Percentiles rank a stretch among this genome's conserved stretches.
Conservation (phyloP, 2,113 vertebrate genomes). For the Lipophrys pholis region DNA sequence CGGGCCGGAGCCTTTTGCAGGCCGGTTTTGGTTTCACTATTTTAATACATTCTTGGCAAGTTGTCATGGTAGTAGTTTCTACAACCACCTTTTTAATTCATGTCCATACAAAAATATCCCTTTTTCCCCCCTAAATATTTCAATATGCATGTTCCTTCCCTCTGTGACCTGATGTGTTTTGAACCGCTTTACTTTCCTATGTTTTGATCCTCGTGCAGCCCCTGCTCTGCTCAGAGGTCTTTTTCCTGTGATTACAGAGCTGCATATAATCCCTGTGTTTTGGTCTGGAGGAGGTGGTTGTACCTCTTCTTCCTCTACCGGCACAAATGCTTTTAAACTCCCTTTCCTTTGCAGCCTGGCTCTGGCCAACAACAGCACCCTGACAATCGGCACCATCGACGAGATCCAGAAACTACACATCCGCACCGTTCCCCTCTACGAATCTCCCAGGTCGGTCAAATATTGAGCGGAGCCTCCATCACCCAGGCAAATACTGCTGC, state of each 20-base stretch:
- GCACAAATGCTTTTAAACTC: neutral
- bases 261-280: neutral
- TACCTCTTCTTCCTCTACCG: neutral
- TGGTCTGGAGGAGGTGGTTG: neutral
- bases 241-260: conserved; percentile 12
- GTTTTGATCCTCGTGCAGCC: conserved; percentile 18
- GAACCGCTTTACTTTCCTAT: neutral
- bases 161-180: too few species aligned
- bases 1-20: too few species aligned
- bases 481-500: conserved; percentile 14
- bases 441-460: conserved; percentile 92
- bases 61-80: too few species aligned
- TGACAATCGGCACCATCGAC: conserved; percentile 97
- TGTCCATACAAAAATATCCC: too few species aligned
- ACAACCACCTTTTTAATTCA: too few species aligned
- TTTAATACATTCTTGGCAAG: too few species aligned
- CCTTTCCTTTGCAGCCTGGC: conserved; percentile 84
- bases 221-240: neutral
- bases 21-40: too few species aligned
- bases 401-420: conserved; percentile 99
- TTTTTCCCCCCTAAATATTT: too few species aligned
- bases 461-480: neutral
- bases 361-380: conserved; percentile 97
- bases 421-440: conserved; percentile 95
- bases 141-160: too few species aligned